Conservation (phyloP, 2,113 vertebrate genomes). For the Lethenteron reissneri region DNA sequence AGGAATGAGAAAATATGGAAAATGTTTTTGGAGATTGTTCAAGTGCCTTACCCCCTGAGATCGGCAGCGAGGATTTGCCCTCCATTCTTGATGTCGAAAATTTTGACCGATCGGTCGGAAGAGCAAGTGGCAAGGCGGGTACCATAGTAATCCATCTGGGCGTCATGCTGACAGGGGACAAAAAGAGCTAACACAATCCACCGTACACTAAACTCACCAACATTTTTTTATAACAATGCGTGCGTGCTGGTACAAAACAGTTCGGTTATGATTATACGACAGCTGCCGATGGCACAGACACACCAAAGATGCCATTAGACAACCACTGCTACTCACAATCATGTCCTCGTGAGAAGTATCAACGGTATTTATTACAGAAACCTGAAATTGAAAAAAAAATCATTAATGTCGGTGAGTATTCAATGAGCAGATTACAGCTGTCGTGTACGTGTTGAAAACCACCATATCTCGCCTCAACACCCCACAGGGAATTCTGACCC, state of each 20-base stretch:
- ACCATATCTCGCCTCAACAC: too few species aligned
- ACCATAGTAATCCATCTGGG: conserved; percentile 96
- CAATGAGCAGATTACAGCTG: too few species aligned
- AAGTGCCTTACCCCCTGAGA: conserved; percentile 48
- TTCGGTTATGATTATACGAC: not conserved
- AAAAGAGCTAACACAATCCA: not conserved
- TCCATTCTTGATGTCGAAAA: conserved; percentile 82
- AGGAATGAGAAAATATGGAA: too few species aligned
- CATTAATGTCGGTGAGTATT: too few species aligned
- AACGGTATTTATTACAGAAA: conserved; percentile 92
- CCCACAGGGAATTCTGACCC: too few species aligned
- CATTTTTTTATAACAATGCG: not conserved
- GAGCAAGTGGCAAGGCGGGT: conserved; percentile 82
- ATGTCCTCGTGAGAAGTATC: conserved; percentile 97
- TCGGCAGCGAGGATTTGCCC: conserved; percentile 87
- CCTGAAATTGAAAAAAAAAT: conserved; percentile 23
- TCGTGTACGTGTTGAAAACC: too few species aligned
- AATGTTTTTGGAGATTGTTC: not conserved
- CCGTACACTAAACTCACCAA: not conserved
- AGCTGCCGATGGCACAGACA: not conserved
- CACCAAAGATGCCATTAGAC: not conserved
- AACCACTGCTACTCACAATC: conserved; percentile 48
- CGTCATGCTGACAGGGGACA: conserved; percentile 46
- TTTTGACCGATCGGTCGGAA: conserved; percentile 81
- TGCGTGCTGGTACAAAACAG: not conserved